Evolutionary conservation across 2,113 vertebrate species (phyloP), one percentile per base, ranked within the genome.

Genomic region (Percina caprodes): DNA sequence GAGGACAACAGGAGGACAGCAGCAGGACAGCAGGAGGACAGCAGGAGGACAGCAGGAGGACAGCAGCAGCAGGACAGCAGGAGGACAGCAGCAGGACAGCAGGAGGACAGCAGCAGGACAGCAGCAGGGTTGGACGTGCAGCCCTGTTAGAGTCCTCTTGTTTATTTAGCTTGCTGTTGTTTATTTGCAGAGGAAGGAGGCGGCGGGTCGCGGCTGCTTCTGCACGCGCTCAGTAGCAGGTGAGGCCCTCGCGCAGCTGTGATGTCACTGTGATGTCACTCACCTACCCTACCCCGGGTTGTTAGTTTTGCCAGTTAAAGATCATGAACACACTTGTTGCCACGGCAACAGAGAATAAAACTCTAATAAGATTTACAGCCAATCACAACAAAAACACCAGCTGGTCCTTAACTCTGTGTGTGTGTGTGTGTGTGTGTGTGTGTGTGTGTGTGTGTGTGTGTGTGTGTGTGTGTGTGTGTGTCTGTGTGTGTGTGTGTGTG

Each of bases 311-410:
- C 5, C n/a, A n/a, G n/a, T 33, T 4, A 33, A 12, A 56, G 14
- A 9, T 16, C 6, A 54, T 39, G 9, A 54, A 61, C 30, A 68
- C 12, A 52, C 51, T 52, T 52, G 24, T 59, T 30, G 24, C 74
- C 62, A 15, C 16, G 33, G 74, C 66, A 90, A 88, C 83, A 46
- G 46, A 39, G 78, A 70, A 74, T 86, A 65, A 18, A 74, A n/a
- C 63, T 84, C 39, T 80, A 86, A 90, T 86, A 68, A 42, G 58
- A 90, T 88, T 85, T 88, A 82, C 51, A 77, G 55, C 74, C 78
- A 82, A 84, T 77, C 73, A 86, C 79, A 88, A 86, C 86, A 84
- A 76, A 82, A 85, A 83, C 84, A 83, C 80, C 88, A 87, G 86
- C 84, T 88, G 86, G 65, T 76, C 66, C 77, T 72, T 39, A 77